Evolutionary conservation across 2,113 vertebrate species (phyloP).

Genomic region (Dasypus novemcinctus): DNA sequence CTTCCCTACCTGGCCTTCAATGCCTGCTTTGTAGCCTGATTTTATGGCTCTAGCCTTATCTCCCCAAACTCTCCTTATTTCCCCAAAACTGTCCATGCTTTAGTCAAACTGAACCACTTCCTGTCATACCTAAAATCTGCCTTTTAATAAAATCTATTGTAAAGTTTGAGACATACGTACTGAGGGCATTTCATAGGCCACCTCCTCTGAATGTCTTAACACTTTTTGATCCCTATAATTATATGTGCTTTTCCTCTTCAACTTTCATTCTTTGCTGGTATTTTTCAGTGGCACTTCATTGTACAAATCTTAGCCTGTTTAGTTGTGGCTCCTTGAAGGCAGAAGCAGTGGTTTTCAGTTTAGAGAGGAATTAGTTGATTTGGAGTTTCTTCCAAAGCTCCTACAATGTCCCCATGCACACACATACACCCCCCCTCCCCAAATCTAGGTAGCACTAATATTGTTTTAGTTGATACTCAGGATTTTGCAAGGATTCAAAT

Average conservation of each 20-base stretch:
- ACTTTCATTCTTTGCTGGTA: neutral
- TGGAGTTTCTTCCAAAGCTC: neutral
- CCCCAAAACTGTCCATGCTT: no score
- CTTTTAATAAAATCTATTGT: neutral
- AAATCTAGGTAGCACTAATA: neutral
- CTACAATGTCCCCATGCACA: neutral
- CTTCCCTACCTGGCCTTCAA: neutral
- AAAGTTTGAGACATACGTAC: neutral
- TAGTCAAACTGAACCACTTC: no score
- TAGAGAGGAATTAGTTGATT: neutral
- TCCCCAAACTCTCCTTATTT: neutral
- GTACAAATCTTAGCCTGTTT: neutral
- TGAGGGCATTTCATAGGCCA: neutral
- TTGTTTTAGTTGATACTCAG: neutral
- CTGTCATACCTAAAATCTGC: neutral
- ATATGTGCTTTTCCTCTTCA: neutral
- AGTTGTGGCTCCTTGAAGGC: neutral
- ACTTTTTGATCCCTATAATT: neutral
- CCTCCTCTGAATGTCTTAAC: neutral
- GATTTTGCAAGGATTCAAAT: neutral
- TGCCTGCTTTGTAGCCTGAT: neutral
- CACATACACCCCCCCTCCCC: neutral
- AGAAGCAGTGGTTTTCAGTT: neutral
- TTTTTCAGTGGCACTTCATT: neutral
- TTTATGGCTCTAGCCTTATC: neutral